phyloP scores from a whole-genome alignment of 2,888 invertebrate species.

The Philhelius pedissequus region DNA sequence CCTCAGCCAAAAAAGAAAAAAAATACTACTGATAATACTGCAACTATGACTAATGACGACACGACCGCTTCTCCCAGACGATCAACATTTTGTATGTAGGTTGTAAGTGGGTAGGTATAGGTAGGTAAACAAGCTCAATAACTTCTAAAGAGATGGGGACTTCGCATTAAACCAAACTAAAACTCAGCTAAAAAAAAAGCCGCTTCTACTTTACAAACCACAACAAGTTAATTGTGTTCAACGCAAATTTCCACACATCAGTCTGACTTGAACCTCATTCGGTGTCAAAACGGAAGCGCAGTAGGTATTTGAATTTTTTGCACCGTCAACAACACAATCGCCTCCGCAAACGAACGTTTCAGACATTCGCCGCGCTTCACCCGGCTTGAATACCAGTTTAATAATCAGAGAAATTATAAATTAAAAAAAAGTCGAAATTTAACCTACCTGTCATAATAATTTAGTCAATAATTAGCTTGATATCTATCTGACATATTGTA shows the following conservation, averaged over 20 bases:
- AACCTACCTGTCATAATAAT: neutral
- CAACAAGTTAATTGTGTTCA: conserved; percentile 59
- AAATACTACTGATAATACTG: neutral
- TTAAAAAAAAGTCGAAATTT: neutral
- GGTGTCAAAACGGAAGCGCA: conserved; percentile 57
- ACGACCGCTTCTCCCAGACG: conserved; percentile 20
- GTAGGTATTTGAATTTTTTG: conserved; percentile 8
- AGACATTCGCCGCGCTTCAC: neutral
- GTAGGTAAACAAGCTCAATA: neutral
- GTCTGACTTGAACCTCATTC: conserved; percentile 63
- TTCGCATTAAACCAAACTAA: conserved; percentile 11
- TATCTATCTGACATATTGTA: neutral
- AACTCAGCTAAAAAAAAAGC: neutral
- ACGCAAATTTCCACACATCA: conserved; percentile 61
- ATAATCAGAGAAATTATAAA: neutral
- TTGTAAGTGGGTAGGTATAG: neutral
- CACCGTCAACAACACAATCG: neutral
- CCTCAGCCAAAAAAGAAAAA: neutral
- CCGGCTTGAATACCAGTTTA: conserved; percentile 1
- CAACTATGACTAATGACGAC: conserved; percentile 62
- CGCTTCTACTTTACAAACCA: conserved; percentile 26
- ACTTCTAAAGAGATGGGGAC: neutral
- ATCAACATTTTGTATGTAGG: neutral
- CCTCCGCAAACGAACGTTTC: neutral
- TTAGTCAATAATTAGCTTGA: neutral